Conservation (phyloP, 1,140 invertebrate genomes). For the Mactra quadrangularis region DNA sequence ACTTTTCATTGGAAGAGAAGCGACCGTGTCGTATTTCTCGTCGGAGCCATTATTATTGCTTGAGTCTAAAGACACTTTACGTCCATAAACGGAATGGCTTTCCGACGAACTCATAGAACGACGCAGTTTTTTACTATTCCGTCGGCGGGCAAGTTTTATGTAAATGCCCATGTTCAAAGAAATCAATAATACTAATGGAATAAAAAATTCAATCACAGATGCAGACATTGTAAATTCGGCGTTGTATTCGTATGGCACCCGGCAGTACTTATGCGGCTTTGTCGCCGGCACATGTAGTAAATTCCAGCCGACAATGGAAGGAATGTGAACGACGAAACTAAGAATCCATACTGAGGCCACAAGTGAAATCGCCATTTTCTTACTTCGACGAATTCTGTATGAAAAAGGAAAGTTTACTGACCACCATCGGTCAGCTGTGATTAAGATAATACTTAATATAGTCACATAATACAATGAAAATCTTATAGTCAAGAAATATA, state of each 20-base stretch:
- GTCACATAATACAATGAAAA: constrained; percentile 76
- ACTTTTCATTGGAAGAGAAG: background rate
- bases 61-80: constrained; percentile 68
- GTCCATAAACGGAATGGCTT: constrained; percentile 61
- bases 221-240: constrained; percentile 65
- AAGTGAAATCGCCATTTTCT: constrained; percentile 67
- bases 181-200: constrained; percentile 71
- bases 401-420: constrained; percentile 79
- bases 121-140: constrained; percentile 76
- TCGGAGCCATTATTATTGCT: constrained; percentile 64
- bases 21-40: constrained; percentile 30
- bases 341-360: constrained; percentile 70
- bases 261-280: constrained; percentile 56
- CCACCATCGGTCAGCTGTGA: constrained; percentile 79
- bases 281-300: constrained; percentile 40
- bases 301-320: constrained; percentile 68
- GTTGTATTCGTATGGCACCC: constrained; percentile 66
- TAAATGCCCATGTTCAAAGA: constrained; percentile 76
- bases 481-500: constrained; percentile 70
- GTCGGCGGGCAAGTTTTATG: constrained; percentile 70
- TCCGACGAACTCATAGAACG: constrained; percentile 75
- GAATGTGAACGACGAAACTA: constrained; percentile 74
- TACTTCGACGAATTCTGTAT: constrained; percentile 75
- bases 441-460: constrained; percentile 77
- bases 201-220: constrained; percentile 72